A percentile compares a stretch with the other conserved stretches of the same genome.
Evolutionary conservation across 2,797 vertebrate species (phyloP).

Genomic region (Cuculus canorus): DNA sequence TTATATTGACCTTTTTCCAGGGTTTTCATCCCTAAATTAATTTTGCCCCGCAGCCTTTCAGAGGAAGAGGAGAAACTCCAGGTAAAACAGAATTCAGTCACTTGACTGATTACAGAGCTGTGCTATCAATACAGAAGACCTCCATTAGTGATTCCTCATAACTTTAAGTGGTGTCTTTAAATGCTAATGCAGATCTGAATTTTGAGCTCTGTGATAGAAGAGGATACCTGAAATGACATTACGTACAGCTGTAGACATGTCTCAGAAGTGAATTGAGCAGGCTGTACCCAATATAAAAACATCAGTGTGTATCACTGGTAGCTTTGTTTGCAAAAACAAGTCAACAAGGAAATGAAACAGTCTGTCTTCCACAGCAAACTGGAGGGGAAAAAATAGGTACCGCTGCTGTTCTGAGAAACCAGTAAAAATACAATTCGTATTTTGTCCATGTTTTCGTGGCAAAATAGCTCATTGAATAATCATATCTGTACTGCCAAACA

Average conservation of each 20-base stretch:
- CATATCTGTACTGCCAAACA: neutral
- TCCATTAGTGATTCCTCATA: neutral
- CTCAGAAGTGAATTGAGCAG: neutral
- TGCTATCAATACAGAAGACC: neutral
- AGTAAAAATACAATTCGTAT: neutral
- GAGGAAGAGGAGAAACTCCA: neutral
- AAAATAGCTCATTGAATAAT: neutral
- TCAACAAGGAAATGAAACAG: neutral
- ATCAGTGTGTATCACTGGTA: neutral
- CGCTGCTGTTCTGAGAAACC: neutral
- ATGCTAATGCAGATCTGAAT: neutral
- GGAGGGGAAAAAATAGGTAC: fast-evolving
- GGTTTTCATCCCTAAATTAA: neutral
- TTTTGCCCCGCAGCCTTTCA: neutral
- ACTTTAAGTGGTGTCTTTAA: neutral
- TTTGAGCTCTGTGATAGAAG: neutral
- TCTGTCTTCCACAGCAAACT: neutral
- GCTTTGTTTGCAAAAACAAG: neutral
- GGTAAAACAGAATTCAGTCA: neutral
- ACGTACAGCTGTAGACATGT: neutral
- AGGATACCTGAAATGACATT: neutral
- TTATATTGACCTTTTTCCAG: neutral
- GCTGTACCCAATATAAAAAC: neutral
- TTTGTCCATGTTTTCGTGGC: neutral
- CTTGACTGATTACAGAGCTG: neutral